phyloP scores from a whole-genome alignment of 2,888 invertebrate species.

The Tetranychus truncatus region DNA sequence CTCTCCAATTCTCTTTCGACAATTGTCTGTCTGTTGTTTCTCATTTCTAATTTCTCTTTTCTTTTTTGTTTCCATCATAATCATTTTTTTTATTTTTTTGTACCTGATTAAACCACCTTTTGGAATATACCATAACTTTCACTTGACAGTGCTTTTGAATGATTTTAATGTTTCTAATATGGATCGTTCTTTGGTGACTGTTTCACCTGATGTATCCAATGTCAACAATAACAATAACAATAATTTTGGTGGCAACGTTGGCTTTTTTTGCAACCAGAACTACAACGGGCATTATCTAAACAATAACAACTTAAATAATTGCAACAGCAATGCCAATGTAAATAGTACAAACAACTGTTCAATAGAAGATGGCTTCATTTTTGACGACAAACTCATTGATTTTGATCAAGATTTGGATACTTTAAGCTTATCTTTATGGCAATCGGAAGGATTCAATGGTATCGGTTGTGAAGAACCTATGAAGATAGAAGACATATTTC shows the following conservation, averaged over 20 bases:
- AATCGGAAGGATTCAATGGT: not conserved
- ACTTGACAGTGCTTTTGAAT: not conserved
- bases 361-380: not conserved
- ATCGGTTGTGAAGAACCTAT: conserved; percentile 20
- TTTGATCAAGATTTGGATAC: not conserved
- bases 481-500: conserved; percentile 31
- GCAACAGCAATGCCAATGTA: not conserved
- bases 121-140: not conserved
- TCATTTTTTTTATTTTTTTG: not conserved
- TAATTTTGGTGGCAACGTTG: not conserved
- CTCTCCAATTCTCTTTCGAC: not conserved
- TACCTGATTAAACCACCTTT: not conserved
- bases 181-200: not conserved
- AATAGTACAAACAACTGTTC: too few species aligned
- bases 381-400: not conserved
- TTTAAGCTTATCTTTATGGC: not conserved
- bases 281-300: not conserved
- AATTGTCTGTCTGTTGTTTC: not conserved
- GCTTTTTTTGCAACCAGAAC: not conserved
- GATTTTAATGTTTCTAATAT: not conserved
- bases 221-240: not conserved
- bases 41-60: not conserved
- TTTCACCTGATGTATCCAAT: not conserved
- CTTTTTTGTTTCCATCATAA: not conserved
- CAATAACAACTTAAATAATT: not conserved